A percentile compares a stretch with the other conserved stretches of the same genome.
Evolutionary conservation across 1,140 invertebrate genomes (phyloP).

Genomic region (Leptestheria dahalacensis): DNA sequence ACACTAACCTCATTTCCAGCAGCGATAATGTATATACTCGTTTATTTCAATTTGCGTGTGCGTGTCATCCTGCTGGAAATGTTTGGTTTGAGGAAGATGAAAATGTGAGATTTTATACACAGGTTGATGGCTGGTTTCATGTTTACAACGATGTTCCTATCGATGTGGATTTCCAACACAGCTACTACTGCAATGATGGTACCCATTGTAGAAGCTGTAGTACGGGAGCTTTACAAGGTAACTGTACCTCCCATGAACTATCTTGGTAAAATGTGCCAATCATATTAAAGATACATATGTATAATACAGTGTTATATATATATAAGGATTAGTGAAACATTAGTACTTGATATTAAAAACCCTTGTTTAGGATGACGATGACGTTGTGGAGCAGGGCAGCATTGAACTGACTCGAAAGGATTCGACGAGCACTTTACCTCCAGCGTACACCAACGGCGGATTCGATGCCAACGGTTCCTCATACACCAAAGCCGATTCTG

Average conservation of each 20-base stretch:
- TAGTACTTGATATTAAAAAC: background rate
- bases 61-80: too few species aligned
- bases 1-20: too few species aligned
- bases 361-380: background rate
- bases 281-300: background rate
- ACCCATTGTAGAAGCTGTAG: conserved; percentile 30
- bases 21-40: too few species aligned
- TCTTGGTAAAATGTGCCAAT: conserved; percentile 14
- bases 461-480: background rate
- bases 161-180: conserved; percentile 35
- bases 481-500: background rate
- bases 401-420: background rate
- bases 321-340: background rate
- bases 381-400: background rate
- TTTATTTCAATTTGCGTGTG: too few species aligned
- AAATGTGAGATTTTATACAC: too few species aligned
- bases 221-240: conserved; percentile 21
- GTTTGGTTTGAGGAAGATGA: too few species aligned
- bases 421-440: background rate
- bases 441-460: background rate
- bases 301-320: background rate
- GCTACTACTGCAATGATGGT: conserved; percentile 26
- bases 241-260: too few species aligned
- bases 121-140: conserved; percentile 33
- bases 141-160: conserved; percentile 32